These are phyloP conservation scores for Aldabrachelys gigantea DNA, from an alignment of 2,113 vertebrate genomes.

Conservation along the genomic window DNA sequence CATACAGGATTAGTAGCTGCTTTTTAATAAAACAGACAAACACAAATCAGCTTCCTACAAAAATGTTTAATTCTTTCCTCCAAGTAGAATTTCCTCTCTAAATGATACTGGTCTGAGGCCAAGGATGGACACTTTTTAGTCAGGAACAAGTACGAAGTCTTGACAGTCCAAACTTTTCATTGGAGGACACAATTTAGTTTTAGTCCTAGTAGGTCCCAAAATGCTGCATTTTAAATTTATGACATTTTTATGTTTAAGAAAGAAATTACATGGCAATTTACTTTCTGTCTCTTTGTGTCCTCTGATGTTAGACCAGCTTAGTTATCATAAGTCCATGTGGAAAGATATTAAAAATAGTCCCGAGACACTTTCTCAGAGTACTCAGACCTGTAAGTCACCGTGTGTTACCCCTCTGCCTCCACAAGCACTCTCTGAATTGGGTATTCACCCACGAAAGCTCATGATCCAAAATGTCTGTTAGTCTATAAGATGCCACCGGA, in stretches of 20 bases:
- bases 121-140: neutral
- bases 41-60: neutral
- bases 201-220: neutral
- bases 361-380: neutral
- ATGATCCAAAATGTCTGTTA: no score
- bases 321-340: neutral
- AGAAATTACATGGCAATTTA: neutral
- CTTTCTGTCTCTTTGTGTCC: neutral
- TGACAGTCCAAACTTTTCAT: neutral
- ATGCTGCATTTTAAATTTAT: neutral
- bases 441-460: no score
- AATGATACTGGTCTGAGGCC: neutral
- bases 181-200: rapidly evolving
- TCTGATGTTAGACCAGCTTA: neutral
- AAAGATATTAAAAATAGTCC: neutral
- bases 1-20: neutral
- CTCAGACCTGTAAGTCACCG: neutral
- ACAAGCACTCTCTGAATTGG: neutral
- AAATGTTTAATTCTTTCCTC: neutral
- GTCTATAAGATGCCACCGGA: no score
- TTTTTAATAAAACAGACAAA: neutral
- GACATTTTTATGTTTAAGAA: rapidly evolving
- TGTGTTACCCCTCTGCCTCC: neutral
- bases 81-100: neutral
- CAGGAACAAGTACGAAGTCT: neutral